Percentiles rank a stretch among this genome's conserved stretches.
These are phyloP conservation scores for Cheirogaleus major DNA, from an alignment of 2,797 vertebrate genomes.

Conservation along the genomic window DNA sequence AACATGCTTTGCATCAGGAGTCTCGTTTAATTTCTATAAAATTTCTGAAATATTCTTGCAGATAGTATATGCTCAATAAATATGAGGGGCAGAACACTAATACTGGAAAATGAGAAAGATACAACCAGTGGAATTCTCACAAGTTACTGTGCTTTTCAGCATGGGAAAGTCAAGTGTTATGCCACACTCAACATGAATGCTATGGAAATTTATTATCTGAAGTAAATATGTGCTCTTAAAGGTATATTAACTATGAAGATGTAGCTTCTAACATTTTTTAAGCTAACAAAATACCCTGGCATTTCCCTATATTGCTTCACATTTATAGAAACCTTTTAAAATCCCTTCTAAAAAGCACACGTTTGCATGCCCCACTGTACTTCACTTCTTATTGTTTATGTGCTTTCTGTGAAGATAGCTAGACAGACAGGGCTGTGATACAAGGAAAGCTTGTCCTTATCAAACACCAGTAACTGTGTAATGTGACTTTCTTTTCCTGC, in stretches of 20 bases:
- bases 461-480: conserved; percentile 46
- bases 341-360: conserved; percentile 51
- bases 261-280: conserved; percentile 31
- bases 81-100: not conserved
- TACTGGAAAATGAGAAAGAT: not conserved
- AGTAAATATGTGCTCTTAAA: conserved; percentile 37
- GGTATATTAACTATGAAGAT: not conserved
- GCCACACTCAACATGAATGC: not conserved
- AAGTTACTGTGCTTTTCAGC: not conserved
- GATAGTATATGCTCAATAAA: not conserved
- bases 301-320: conserved; percentile 13
- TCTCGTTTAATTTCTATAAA: conserved; percentile 16
- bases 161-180: not conserved
- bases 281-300: conserved; percentile 35
- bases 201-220: conserved; percentile 23
- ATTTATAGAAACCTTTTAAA: conserved; percentile 49
- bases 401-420: not conserved
- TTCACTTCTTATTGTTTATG: conserved; percentile 20
- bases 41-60: not conserved
- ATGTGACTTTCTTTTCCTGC: conserved; percentile 16
- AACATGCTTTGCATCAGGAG: not conserved
- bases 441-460: conserved; percentile 55
- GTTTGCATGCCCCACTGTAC: conserved; percentile 11
- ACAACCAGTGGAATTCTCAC: not conserved
- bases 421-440: conserved; percentile 31